Conservation (phyloP, 2,113 vertebrate species). For the Myiozetetes cayanensis region DNA sequence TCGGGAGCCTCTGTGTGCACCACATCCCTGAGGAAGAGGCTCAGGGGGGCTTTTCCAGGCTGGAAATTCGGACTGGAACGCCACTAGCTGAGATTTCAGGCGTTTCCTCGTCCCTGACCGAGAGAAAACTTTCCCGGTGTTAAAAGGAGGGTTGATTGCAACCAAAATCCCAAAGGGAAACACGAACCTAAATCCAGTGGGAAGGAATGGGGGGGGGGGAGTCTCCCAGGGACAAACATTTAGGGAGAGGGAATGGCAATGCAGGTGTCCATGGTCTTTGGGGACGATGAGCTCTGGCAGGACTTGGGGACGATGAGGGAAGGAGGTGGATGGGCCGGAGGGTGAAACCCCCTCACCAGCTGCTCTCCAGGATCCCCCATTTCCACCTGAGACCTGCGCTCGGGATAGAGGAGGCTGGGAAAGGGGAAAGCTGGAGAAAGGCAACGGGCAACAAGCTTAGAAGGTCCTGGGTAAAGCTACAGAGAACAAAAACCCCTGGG, state of each 20-base stretch:
- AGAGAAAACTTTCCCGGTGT: not conserved
- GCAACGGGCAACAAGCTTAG: fast-evolving
- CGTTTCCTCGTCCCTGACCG: not conserved
- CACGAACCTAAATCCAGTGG: not conserved
- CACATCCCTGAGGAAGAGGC: not conserved
- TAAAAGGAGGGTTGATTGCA: not conserved
- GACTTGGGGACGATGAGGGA: not conserved
- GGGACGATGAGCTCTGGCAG: not conserved
- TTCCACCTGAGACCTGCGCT: not conserved
- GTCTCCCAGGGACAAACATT: too few relatives aligned
- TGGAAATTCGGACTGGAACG: not conserved
- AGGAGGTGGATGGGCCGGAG: not conserved
- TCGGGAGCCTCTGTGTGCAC: not conserved
- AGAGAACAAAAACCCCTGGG: not conserved
- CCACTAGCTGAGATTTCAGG: not conserved
- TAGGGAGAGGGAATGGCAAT: not conserved
- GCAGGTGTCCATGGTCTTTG: not conserved
- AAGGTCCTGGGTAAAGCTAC: not conserved
- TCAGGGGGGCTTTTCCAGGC: not conserved
- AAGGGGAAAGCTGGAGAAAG: not conserved
- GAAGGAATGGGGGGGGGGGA: not conserved
- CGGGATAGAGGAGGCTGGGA: not conserved
- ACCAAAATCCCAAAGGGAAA: not conserved
- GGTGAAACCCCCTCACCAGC: not conserved
- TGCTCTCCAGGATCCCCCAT: not conserved